A percentile compares a stretch with the other conserved stretches of the same genome.
Conservation (phyloP, 2,888 invertebrate species). For the Cybosia mesomella region DNA sequence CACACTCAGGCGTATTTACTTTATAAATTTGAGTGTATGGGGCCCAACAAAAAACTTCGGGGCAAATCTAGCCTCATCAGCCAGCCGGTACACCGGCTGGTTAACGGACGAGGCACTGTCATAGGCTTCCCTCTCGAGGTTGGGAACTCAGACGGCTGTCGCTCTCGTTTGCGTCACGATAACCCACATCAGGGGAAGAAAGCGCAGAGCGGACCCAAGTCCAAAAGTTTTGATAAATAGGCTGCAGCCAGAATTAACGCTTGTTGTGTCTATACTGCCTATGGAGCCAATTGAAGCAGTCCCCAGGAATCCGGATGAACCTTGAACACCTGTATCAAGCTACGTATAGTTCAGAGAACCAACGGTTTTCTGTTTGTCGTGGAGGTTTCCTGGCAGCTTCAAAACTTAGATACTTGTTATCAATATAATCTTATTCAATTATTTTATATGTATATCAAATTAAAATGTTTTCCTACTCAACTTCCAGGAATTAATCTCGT, state of each 20-base stretch:
- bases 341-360: too few relatives aligned
- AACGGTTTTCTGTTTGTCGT: too few relatives aligned
- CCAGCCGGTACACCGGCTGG: too few relatives aligned
- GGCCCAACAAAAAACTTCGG: not conserved
- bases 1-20: not conserved
- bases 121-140: not conserved
- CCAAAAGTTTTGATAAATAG: not conserved
- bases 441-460: conserved; percentile 6
- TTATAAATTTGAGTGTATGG: not conserved
- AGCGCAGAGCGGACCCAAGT: not conserved
- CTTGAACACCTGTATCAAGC: too few relatives aligned
- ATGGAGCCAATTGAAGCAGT: too few relatives aligned
- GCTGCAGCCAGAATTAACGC: too few relatives aligned
- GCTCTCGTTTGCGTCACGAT: not conserved
- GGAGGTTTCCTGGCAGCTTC: too few relatives aligned
- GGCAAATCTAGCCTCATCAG: not conserved
- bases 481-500: conserved; percentile 18
- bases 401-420: not conserved
- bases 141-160: not conserved
- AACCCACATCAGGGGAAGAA: not conserved
- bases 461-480: conserved; percentile 7
- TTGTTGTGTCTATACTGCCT: too few relatives aligned
- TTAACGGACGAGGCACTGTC: not conserved
- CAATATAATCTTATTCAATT: conserved; percentile 1
- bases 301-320: too few relatives aligned